Base-by-base conservation (phyloP, 1,140 invertebrate species). In the Bombus polaris region DNA sequence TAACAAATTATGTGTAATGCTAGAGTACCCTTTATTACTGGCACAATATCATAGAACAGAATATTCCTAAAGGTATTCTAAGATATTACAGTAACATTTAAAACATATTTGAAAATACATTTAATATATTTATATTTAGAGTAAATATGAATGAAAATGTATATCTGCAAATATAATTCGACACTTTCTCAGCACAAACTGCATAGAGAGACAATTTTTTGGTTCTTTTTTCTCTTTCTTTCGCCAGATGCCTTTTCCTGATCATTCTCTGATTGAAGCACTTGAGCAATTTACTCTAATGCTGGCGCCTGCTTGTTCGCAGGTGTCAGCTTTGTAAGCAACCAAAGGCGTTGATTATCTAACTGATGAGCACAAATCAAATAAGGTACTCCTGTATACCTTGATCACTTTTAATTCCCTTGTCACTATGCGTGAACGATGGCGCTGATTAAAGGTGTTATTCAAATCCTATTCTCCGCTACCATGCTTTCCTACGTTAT, bases 281-380 rank as follows among this genome's bases (percentile, higher is more conserved):
- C 65, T 82, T 65, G 62, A 87, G 53, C 70, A 83, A 90, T 88
- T 83, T 80, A 85, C 86, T 75, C 82, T 86, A 47, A 53, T 44
- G 79, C 68, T 78, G 85, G 79, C 89, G 86, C 57, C 81, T 85
- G 85, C 18, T 53, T 53, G 47, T 53, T 53, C 47, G 47, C 78
- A 65, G 53, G 79, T 84, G 75, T 75, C 88, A 89, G 82, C 87
- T 87, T 86, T 86, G 86, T 87, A 80, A 76, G 74, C 79, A 86
- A 81, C 82, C 75, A 86, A 91, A 89, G 88, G 75, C 79, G 84
- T 88, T 92, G 88, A 90, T 90, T 90, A 88, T 91, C 87, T 88
- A 88, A 92, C 70, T 83, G 77, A 73, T 79, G 71, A 74, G 44
- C 74, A 87, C 71, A 75, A 79, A 83, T 73, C 79, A 86, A 32